A percentile compares a stretch with the other conserved stretches of the same genome.
Evolutionary conservation across 2,113 vertebrate genomes (phyloP).

Genomic region (Dasyurus viverrinus): DNA sequence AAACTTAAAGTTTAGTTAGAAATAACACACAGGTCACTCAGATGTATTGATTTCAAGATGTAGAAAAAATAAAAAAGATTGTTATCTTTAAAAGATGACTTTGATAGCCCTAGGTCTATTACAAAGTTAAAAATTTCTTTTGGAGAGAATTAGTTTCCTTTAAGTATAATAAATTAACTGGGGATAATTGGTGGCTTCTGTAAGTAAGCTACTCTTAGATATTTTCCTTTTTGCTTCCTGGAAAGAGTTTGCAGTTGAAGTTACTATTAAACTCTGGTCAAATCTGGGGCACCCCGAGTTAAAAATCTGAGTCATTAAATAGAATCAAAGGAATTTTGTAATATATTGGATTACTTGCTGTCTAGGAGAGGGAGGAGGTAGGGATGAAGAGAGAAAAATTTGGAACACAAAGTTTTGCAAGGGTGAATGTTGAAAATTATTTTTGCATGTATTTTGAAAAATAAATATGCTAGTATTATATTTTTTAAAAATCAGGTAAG

Average conservation of each 20-base stretch:
- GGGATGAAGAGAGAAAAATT: no score
- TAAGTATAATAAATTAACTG: background rate
- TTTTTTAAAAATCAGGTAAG: background rate
- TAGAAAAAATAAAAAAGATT: no score
- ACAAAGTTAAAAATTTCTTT: background rate
- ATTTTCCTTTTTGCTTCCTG: background rate
- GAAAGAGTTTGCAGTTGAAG: background rate
- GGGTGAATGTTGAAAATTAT: no score
- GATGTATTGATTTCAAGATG: background rate
- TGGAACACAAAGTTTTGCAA: no score
- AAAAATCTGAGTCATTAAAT: background rate
- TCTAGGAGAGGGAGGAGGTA: no score
- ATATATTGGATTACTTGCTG: no score
- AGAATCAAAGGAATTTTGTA: background rate
- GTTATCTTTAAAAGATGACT: background rate
- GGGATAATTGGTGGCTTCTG: background rate
- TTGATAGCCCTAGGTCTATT: background rate
- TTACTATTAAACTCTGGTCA: no score
- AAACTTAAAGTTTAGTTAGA: background rate
- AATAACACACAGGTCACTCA: background rate
- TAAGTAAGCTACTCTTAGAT: background rate
- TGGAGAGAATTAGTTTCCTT: background rate
- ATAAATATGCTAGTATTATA: no score
- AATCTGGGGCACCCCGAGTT: no score
- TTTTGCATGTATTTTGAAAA: no score